Evolutionary conservation across 2,888 invertebrate genomes (phyloP), one percentile per base, ranked within the genome.

Genomic region (Micoletzkya japonica): DNA sequence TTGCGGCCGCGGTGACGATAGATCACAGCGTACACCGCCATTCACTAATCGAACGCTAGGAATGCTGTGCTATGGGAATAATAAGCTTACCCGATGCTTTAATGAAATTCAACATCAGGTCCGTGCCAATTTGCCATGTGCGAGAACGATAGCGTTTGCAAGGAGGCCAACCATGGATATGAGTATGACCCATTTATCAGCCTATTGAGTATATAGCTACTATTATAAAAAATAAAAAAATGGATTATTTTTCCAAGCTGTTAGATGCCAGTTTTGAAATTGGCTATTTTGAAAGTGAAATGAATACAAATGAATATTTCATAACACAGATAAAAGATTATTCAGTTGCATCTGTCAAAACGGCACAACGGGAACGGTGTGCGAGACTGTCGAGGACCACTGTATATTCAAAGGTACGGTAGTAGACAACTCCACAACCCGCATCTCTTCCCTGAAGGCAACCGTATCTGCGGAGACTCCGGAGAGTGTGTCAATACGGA

Each of bases 401-500:
- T 63, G 63, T 28, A 37, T 32, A n/a, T 63, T 63, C 17, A 28
- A 32, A 4, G 63, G 63, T 63, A 37, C 32, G 28, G 26, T 26
- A 59, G 17, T 17, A n/a, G 34, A n/a, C 20, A 2, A 20, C 6
- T 2, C 37, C 2, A 59, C 32, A 36, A 10, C 17, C 1, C 6
- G 14, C 14, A 36, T 17, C 1, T 37, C 4, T 59, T 10, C 4
- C 34, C 50, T n/a, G 24, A 36, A 63, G 63, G 63, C 10, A 50
- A 63, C 50, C 36, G 63, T 49, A 63, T 28, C 26, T 63, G 63
- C 24, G 50, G 63, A 1, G 39, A 63, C 50, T 49, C 63, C 0
- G 63, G 63, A 3, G 39, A n/a, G 7, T 63, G 63, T 37, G 39
- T 36, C 30, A 50, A 50, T 32, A n/a, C 44, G 50, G 39, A 63